These are phyloP conservation scores for Sweltsa coloradensis DNA, from an alignment of 1,140 invertebrate species.

Conservation along the genomic window DNA sequence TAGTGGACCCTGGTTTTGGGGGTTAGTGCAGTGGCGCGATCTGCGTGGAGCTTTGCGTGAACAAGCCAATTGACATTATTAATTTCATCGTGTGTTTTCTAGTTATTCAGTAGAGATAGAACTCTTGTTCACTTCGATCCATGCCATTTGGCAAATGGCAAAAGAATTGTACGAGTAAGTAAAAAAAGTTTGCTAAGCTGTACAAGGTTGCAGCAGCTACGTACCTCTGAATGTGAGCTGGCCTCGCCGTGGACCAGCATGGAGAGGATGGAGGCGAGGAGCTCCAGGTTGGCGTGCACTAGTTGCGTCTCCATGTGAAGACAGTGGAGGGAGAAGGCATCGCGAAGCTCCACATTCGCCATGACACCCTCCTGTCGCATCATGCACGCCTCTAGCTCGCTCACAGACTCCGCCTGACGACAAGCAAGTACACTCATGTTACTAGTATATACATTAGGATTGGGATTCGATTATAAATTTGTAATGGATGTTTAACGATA, in stretches of 20 bases:
- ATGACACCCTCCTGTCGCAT: conserved; percentile 57
- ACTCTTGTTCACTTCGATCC: conserved; percentile 4
- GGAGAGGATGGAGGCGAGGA: conserved; percentile 46
- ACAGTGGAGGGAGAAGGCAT: conserved; percentile 57
- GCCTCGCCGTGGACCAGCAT: conserved; percentile 47
- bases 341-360: conserved; percentile 53
- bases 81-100: too few relatives aligned
- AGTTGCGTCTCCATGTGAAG: conserved; percentile 60
- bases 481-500: too few relatives aligned
- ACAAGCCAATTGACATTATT: too few relatives aligned
- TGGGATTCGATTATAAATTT: too few relatives aligned
- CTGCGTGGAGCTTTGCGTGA: too few relatives aligned
- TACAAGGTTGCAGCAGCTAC: conserved; percentile 3
- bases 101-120: too few relatives aligned
- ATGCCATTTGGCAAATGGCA: conserved; percentile 1
- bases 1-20: too few relatives aligned
- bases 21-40: too few relatives aligned
- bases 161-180: not conserved
- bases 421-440: not conserved
- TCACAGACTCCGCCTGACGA: conserved; percentile 46
- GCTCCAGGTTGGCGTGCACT: conserved; percentile 53
- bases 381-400: conserved; percentile 53
- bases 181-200: conserved; percentile 1
- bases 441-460: not conserved
- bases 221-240: conserved; percentile 48